A percentile compares a stretch with the other conserved stretches of the same genome.
Evolutionary conservation across 2,113 vertebrate genomes (phyloP).

Genomic region (Ceyx margarethae): DNA sequence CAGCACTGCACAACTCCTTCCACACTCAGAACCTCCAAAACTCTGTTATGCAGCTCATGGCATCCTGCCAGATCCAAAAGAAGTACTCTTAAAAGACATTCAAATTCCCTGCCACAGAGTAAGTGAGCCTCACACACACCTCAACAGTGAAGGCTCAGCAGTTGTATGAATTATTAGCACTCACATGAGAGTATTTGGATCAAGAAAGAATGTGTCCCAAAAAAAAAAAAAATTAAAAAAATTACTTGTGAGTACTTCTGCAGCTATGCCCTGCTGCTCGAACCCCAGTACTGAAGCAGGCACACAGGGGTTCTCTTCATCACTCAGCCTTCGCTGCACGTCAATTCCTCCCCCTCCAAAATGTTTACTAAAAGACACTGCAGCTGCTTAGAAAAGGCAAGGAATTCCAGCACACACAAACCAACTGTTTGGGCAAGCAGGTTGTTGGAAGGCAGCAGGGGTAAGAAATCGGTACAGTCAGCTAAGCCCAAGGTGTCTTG

Average conservation of each 20-base stretch:
- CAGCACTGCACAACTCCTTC: constrained; percentile 18
- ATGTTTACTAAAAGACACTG: not conserved
- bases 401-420: not conserved
- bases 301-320: not conserved
- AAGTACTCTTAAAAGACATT: not conserved
- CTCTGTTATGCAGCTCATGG: not conserved
- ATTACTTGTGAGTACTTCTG: not conserved
- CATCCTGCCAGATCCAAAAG: not conserved
- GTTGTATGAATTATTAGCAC: not conserved
- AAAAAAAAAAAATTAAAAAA: not conserved
- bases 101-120: not conserved
- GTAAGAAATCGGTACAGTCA: not conserved
- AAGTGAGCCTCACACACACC: accelerated
- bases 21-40: not conserved
- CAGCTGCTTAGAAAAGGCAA: constrained; percentile 30
- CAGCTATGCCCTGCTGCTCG: not conserved
- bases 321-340: not conserved
- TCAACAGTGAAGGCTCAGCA: accelerated
- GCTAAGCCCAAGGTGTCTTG: not conserved
- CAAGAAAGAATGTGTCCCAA: not conserved
- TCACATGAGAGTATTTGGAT: not conserved
- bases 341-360: not conserved
- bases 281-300: not conserved
- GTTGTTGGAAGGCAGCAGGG: not conserved
- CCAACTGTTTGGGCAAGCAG: not conserved